These are phyloP conservation scores for Sitobion miscanthi DNA, from an alignment of 1,140 invertebrate species.

Conservation along the genomic window DNA sequence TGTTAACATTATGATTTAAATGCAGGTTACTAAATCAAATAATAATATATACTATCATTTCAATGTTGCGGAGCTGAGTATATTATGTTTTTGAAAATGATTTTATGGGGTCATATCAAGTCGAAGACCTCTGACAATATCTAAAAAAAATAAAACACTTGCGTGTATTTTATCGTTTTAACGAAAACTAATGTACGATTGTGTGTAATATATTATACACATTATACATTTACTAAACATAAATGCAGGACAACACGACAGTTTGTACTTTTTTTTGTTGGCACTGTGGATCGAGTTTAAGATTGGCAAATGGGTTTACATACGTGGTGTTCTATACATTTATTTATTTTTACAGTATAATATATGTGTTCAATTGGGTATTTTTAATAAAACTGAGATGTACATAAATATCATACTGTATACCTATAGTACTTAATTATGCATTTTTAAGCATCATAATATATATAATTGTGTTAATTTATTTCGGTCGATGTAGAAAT, in stretches of 20 bases:
- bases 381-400: background rate
- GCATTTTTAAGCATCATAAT: background rate
- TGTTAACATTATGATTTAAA: background rate
- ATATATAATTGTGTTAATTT: background rate
- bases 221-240: constrained; percentile 19
- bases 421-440: background rate
- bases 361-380: background rate
- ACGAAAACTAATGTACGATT: constrained; percentile 15
- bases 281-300: background rate
- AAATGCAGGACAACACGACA: constrained; percentile 19
- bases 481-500: background rate
- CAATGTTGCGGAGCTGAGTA: background rate
- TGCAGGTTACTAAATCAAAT: background rate
- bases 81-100: background rate
- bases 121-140: constrained; percentile 15
- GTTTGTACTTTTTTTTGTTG: constrained; percentile 13
- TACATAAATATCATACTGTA: background rate
- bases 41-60: background rate
- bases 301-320: background rate
- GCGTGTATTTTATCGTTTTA: constrained; percentile 11
- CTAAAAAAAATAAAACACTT: constrained; percentile 2
- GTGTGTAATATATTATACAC: background rate
- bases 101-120: background rate
- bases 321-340: background rate
- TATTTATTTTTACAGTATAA: background rate